These are phyloP conservation scores for Arizona elegans DNA, from an alignment of 2,113 vertebrate species.

Conservation along the genomic window DNA sequence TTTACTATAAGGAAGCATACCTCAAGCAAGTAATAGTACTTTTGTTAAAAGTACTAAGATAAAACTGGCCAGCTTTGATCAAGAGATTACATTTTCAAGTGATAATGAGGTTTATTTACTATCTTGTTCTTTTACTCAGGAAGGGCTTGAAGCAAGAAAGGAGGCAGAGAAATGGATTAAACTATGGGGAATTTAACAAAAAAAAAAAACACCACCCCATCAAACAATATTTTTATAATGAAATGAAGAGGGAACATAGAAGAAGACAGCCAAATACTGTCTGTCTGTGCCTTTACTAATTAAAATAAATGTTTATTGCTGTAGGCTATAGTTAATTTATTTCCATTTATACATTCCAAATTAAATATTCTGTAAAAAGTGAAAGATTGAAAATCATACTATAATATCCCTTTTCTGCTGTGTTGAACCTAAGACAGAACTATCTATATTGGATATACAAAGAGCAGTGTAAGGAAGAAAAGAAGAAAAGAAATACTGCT, in stretches of 20 bases:
- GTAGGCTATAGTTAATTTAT: constrained; percentile 50
- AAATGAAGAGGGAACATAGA: constrained; percentile 42
- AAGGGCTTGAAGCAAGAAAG: not conserved
- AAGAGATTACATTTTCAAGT: constrained; percentile 12
- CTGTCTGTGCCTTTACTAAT: constrained; percentile 28
- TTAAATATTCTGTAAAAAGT: constrained; percentile 54
- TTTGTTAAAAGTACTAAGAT: constrained; percentile 25
- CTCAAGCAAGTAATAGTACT: not conserved
- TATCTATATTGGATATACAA: not conserved
- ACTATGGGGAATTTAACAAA: not conserved
- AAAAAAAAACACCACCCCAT: not conserved
- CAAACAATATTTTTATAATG: constrained; percentile 36
- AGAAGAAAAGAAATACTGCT: no score
- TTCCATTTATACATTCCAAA: constrained; percentile 52
- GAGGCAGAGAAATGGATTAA: not conserved
- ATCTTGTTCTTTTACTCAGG: constrained; percentile 12
- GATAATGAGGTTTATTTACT: constrained; percentile 23
- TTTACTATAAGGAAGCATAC: constrained; percentile 18
- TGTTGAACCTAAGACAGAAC: constrained; percentile 9
- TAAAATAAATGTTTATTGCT: constrained; percentile 56
- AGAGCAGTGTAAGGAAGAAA: no score
- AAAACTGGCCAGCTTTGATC: constrained; percentile 1
- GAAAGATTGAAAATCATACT: constrained; percentile 34
- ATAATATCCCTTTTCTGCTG: constrained; percentile 30
- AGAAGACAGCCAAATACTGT: constrained; percentile 44